Evolutionary conservation across 2,113 vertebrate genomes (phyloP), one percentile per base, ranked within the genome.

Genomic region (Pachypanchax playfairii): DNA sequence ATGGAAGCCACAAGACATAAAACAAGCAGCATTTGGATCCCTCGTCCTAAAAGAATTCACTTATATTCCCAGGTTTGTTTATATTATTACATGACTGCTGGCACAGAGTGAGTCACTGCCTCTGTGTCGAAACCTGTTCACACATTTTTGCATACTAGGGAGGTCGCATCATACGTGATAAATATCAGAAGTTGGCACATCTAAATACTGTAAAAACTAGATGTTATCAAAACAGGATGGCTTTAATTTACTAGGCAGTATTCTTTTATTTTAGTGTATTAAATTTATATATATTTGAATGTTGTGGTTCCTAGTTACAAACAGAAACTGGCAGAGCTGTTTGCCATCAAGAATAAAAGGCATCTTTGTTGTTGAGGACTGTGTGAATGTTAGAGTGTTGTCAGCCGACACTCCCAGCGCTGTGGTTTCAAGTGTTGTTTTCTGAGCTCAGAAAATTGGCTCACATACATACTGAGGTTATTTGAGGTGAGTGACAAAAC

Each of bases 391-490:
- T 15, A 18, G 33, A 42, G 60, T 29, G 53, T n/a, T 65, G 25
- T 47, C 21, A 39, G 49, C 36, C 21, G 69, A 67, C 13, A 44
- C 65, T 82, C 47, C 38, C 35, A 60, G 58, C 63, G 22, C 70
- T 75, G 70, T 62, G 82, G 86, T 74, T 84, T 80, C 70, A 55
- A 75, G 25, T 80, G 82, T 75, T 81, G 65, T 75, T 76, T 75
- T 80, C 56, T 10, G 24, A 82, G 71, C 66, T 52, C 57, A 56
- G 59, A 48, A 64, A 65, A 78, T 62, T 36, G 47, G 72, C 62
- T 78, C 63, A 67, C 74, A 67, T 63, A 82, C 69, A 66, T 15
- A 5, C 25, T 4, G 57, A 58, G 82, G 86, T 87, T 80, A 77
- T 87, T 57, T 72, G 57, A 85, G 83, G 84, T 72, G 66, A 87